Percentiles rank a stretch among this genome's conserved stretches.
phyloP scores from a whole-genome alignment of 1,140 invertebrate genomes.

The Diplogasteroides magnus region DNA sequence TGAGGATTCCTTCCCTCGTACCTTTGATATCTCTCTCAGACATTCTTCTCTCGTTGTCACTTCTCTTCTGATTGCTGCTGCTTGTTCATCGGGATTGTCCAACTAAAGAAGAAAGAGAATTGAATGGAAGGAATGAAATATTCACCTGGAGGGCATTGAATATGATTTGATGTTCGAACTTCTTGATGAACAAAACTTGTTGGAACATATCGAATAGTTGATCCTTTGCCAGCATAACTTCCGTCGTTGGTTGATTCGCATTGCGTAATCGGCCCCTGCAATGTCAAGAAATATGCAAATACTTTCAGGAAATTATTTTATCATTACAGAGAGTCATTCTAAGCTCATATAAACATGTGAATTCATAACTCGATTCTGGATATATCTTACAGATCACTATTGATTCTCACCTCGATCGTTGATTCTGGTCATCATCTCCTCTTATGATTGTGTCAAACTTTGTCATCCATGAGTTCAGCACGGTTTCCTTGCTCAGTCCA shows the following conservation, averaged over 20 bases:
- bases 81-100: constrained; percentile 98
- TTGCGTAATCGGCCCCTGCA: constrained; percentile 47
- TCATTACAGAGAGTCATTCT: constrained; percentile 3
- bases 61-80: constrained; percentile 95
- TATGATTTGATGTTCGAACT: constrained; percentile 98
- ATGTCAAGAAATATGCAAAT: too few species aligned
- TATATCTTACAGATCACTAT: too few species aligned
- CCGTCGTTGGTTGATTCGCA: constrained; percentile 61
- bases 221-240: constrained; percentile 86
- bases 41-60: constrained; percentile 91
- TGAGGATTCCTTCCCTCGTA: not conserved
- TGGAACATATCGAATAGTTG: constrained; percentile 99
- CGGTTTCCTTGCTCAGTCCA: constrained; percentile 96
- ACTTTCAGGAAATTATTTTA: constrained; percentile 5
- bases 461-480: constrained; percentile 95
- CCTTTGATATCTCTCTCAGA: constrained; percentile 68
- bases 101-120: constrained; percentile 63
- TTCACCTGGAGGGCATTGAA: constrained; percentile 94
- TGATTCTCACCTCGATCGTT: constrained; percentile 33
- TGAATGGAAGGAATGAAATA: constrained; percentile 8
- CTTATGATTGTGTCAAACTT: constrained; percentile 99
- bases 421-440: constrained; percentile 56
- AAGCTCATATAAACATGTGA: not conserved
- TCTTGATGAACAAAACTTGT: constrained; percentile 94
- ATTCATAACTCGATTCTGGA: too few species aligned